Evolutionary conservation across 2,888 invertebrate genomes (phyloP).

Genomic region (Leucophenga maculata): DNA sequence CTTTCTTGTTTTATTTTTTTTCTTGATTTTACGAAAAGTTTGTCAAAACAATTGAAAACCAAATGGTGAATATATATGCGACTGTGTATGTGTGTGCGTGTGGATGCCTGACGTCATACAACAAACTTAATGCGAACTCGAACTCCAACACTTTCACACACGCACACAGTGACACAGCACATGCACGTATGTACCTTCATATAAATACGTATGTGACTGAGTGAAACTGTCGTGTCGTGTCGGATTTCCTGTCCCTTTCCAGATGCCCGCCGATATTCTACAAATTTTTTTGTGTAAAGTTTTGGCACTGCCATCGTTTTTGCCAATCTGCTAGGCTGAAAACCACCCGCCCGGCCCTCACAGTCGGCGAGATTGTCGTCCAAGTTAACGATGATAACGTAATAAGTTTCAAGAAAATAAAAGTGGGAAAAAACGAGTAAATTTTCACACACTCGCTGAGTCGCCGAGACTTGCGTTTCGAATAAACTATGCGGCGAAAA

Average conservation of each 20-base stretch:
- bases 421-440: constrained; percentile 58
- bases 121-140: too few relatives aligned
- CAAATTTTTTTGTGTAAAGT: too few relatives aligned
- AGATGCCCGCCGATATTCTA: neutral
- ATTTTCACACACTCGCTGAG: constrained; percentile 55
- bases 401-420: constrained; percentile 55
- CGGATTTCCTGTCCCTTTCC: neutral
- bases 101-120: too few relatives aligned
- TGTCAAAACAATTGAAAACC: too few relatives aligned
- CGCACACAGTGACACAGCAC: neutral
- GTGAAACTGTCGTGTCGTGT: neutral
- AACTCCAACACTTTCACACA: too few relatives aligned
- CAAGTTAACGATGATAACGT: constrained; percentile 25
- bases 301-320: too few relatives aligned
- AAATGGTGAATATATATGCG: too few relatives aligned
- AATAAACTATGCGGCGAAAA: constrained; percentile 40
- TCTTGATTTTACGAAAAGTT: too few relatives aligned
- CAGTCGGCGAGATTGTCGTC: neutral
- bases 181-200: neutral
- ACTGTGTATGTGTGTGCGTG: too few relatives aligned
- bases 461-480: constrained; percentile 18
- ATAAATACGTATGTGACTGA: neutral
- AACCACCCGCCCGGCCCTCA: neutral
- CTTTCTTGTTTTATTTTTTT: too few relatives aligned
- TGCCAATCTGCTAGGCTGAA: too few relatives aligned